Evolutionary conservation across 2,113 vertebrate genomes (phyloP), one percentile per base, ranked within the genome.

Genomic region (Tetraodon nigroviridis): DNA sequence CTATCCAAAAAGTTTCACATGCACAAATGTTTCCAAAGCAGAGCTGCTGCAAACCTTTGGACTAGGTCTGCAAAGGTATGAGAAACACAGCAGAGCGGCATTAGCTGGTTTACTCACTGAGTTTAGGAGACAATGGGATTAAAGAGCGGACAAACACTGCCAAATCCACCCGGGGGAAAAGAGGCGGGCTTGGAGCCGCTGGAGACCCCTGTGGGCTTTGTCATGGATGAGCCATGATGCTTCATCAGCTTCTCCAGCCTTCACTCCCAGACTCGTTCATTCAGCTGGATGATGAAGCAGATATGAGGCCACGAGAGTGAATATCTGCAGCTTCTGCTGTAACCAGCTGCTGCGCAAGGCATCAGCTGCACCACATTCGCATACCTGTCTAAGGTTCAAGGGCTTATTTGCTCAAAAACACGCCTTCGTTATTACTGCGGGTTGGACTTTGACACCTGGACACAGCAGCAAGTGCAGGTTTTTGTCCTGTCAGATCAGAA

Each of bases 391-490:
- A 3, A 27, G 55, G 50, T 49, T 62, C 18, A 61, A 66, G 29
- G 57, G 40, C 41, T 20, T 54, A 18, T 73, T 79, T 58, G 51
- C 37, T 79, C n/a, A 64, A 58, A 71, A 57, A 18, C 64, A 75
- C 52, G 0, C 71, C 58, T 73, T 62, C 12, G 24, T 46, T 20
- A 59, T 60, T 62, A 68, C 47, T 64, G 56, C 27, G 51, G 46
- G 46, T 3, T 19, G 67, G 67, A 73, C 73, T 73, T 69, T 81
- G 81, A 69, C 17, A 62, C 61, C 10, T 54, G 64, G 6, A 13
- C 37, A 46, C 20, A 58, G 37, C 29, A 55, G 5, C 18, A n/a
- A 37, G 14, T 0, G 3, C 7, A 27, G 22, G 5, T 27, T 7
- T 27, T 37, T 37, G 32, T 37, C 11, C 32, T 37, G 32, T 37